Percentiles rank a stretch among this genome's conserved stretches.
Evolutionary conservation across 1,140 invertebrate genomes (phyloP).

Genomic region (Stratiolaelaps scimitus): DNA sequence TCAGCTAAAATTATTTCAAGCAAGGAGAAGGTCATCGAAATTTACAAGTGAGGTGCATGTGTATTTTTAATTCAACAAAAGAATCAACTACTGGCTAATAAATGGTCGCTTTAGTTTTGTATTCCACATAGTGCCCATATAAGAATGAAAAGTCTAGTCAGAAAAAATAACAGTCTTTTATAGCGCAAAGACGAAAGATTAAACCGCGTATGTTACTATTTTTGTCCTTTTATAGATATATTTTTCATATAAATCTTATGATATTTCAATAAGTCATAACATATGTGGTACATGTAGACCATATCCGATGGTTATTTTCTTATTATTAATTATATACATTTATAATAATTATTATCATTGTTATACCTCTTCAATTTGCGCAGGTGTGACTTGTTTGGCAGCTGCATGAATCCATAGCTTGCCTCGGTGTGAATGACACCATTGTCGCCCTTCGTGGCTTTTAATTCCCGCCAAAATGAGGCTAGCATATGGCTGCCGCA

Average conservation of each 20-base stretch:
- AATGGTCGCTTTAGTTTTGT: background rate
- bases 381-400: conserved; percentile 53
- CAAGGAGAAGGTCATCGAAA: background rate
- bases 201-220: too few relatives aligned
- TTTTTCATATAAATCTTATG: too few relatives aligned
- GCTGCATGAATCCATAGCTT: conserved; percentile 86
- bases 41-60: background rate
- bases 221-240: too few relatives aligned
- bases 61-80: background rate
- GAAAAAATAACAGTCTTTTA: background rate
- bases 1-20: too few relatives aligned
- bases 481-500: conserved; percentile 93
- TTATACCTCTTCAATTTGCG: conserved; percentile 59
- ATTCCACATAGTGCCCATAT: too few relatives aligned
- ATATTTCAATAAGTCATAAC: too few relatives aligned
- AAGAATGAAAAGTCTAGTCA: background rate
- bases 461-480: conserved; percentile 80
- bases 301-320: too few relatives aligned
- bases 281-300: too few relatives aligned
- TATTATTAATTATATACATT: too few relatives aligned
- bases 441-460: conserved; percentile 80
- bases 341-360: too few relatives aligned
- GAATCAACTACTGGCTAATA: too few relatives aligned
- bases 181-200: conserved; percentile 47
- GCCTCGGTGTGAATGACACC: conserved; percentile 81